Conservation (phyloP, 2,797 vertebrate species). For the Paramormyrops hopkinsi region DNA sequence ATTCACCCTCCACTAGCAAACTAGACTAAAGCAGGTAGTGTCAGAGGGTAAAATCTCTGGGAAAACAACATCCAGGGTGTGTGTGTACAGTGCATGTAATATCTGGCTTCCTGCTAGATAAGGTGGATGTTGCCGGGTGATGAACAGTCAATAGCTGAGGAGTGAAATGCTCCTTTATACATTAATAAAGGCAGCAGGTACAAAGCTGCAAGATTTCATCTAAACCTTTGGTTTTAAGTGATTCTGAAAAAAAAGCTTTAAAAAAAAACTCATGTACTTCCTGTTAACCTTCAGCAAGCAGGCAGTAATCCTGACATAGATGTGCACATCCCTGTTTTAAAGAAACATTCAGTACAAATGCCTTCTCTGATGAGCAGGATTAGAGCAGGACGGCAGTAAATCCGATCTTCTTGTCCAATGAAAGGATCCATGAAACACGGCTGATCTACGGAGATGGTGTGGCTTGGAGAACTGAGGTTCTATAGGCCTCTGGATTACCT, state of each 20-base stretch:
- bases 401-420: neutral
- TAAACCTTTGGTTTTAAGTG: neutral
- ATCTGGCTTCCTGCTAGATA: neutral
- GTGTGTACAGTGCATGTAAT: neutral
- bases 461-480: neutral
- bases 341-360: neutral
- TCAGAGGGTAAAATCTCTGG: neutral
- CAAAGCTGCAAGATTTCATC: neutral
- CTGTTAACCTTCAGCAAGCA: neutral
- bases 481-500: conserved; percentile 29
- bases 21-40: neutral
- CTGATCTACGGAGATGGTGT: neutral
- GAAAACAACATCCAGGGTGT: neutral
- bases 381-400: neutral
- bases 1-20: neutral
- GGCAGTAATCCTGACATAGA: neutral
- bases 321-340: neutral
- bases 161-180: neutral
- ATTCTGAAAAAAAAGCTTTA: neutral
- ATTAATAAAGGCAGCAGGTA: neutral
- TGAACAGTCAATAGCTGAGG: neutral
- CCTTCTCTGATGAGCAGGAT: neutral
- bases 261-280: neutral
- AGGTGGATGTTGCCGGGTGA: neutral
- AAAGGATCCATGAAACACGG: neutral